Evolutionary conservation across 2,797 vertebrate species (phyloP).

Genomic region (Propithecus perrieri): DNA sequence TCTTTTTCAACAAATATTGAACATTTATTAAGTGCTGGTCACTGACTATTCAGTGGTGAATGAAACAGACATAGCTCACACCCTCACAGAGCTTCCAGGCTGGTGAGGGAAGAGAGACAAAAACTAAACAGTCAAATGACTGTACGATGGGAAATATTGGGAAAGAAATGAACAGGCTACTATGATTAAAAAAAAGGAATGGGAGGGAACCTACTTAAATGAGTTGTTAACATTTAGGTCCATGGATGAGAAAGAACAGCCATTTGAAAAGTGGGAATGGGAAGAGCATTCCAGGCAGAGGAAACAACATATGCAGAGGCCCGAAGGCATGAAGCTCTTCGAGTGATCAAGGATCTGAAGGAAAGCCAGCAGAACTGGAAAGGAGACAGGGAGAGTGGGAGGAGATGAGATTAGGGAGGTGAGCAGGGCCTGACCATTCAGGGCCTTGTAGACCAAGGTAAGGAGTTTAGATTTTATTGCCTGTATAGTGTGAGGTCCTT

Average conservation of each 20-base stretch:
- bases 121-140: background rate
- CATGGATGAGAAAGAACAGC: background rate
- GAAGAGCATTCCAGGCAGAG: background rate
- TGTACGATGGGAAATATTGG: background rate
- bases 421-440: background rate
- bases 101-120: background rate
- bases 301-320: background rate
- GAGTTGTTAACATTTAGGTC: background rate
- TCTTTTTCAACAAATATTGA: conserved; percentile 22
- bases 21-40: background rate
- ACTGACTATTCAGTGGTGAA: background rate
- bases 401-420: background rate
- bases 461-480: background rate
- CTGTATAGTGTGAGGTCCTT: background rate
- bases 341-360: background rate
- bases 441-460: background rate
- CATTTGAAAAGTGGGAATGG: background rate
- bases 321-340: background rate
- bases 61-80: background rate
- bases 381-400: background rate
- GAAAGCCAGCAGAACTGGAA: background rate
- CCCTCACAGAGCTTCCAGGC: background rate
- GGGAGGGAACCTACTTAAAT: background rate
- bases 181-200: background rate
- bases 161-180: background rate